Evolutionary conservation across 2,888 invertebrate genomes (phyloP), one percentile per base, ranked within the genome.

Genomic region (Lasioglossum vierecki): DNA sequence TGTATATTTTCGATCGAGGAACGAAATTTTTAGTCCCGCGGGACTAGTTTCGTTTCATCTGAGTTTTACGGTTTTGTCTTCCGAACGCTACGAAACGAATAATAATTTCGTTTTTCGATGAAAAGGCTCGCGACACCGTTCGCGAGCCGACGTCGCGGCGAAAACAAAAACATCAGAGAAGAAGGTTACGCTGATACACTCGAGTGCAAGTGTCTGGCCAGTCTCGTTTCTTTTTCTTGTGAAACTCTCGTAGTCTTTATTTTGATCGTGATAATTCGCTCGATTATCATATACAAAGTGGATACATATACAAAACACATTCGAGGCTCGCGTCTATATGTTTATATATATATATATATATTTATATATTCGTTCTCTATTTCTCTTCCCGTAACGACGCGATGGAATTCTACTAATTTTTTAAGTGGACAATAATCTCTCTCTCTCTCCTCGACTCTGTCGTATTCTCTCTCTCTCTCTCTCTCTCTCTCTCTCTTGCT

Each of bases 251-350:
- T 88, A 80, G 73, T 89, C 89, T 86, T 89, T 89, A 89, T 87
- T 82, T 86, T 85, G 81, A 82, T 87, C 87, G 86, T 84, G 83
- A 88, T 84, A 85, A 84, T 83, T 88, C 84, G 49, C 86, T 88
- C 82, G 80, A 74, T 91, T 82, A 85, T 89, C 86, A 85, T 87
- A 86, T 90, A 91, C 85, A 91, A 90, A 91, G 86, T 82, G 91
- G 88, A 83, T 91, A 89, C 91, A 90, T 85, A 86, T 91, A 90
- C 83, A 90, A 90, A 90, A 90, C 91, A 87, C 85, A 84, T 79
- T 41, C 68, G 86, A 85, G 84, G 76, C 86, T 86, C 84, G 79
- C 85, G 73, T 80, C 72, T n/a, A 53, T 53, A 30, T 30, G 30
- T 30, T 30, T 30, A 30, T 30, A 30, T 30, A 30, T 30, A 30